These are phyloP conservation scores for Drosophila lowei DNA, from an alignment of 1,140 invertebrate genomes.

Conservation along the genomic window DNA sequence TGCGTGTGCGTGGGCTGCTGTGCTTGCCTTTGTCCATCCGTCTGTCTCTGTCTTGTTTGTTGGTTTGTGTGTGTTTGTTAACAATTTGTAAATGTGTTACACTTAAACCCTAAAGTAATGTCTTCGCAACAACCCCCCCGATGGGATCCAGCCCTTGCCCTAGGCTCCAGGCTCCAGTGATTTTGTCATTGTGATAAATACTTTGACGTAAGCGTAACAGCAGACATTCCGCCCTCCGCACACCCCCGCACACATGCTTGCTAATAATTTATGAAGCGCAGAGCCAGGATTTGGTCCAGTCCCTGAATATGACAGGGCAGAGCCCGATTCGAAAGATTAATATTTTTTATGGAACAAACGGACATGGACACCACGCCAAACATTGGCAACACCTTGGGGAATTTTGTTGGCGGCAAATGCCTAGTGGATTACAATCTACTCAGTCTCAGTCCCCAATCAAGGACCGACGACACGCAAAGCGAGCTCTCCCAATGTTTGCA, in stretches of 20 bases:
- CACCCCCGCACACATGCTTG: too few species aligned
- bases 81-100: conserved; percentile 76
- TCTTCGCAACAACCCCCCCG: conserved; percentile 16
- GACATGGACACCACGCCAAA: conserved; percentile 1
- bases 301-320: conserved; percentile 66
- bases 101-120: conserved; percentile 76
- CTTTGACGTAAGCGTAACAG: conserved; percentile 64
- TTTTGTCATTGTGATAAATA: conserved; percentile 77
- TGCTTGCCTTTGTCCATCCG: too few species aligned
- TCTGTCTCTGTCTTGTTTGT: too few species aligned
- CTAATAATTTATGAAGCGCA: conserved; percentile 59
- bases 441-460: neutral
- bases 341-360: conserved; percentile 59
- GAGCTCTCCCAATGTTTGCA: neutral
- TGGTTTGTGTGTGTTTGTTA: conserved; percentile 55
- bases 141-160: conserved; percentile 3
- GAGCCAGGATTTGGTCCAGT: conserved; percentile 55
- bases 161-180: conserved; percentile 23
- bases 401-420: conserved; percentile 21
- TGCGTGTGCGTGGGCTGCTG: conserved; percentile 4
- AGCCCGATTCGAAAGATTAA: conserved; percentile 37
- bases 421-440: conserved; percentile 23
- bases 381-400: conserved; percentile 24
- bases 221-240: conserved; percentile 13
- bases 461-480: conserved; percentile 1